phyloP scores from a whole-genome alignment of 2,113 vertebrate species.

The Mungos mungo region DNA sequence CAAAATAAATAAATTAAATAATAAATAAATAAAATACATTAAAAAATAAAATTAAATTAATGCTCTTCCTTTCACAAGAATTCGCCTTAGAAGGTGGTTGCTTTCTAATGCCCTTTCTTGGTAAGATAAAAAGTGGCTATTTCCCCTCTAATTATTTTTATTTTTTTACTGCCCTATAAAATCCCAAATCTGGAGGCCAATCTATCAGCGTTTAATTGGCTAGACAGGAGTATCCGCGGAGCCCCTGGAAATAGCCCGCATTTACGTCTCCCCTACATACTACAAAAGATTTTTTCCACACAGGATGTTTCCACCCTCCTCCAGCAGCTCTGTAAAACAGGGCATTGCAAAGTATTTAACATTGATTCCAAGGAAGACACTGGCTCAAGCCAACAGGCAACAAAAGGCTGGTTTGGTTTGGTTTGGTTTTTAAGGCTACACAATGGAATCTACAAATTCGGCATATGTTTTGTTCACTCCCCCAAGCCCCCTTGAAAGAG shows the following conservation, averaged over 20 bases:
- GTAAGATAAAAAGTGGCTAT: background rate
- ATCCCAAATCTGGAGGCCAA: background rate
- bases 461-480: background rate
- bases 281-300: background rate
- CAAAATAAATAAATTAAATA: too few species aligned
- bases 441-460: accelerated
- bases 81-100: background rate
- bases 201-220: background rate
- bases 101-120: background rate
- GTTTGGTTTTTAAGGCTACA: background rate
- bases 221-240: background rate
- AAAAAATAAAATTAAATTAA: too few species aligned
- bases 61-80: background rate
- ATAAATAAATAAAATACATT: too few species aligned
- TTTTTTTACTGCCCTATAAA: background rate
- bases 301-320: background rate
- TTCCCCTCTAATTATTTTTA: background rate
- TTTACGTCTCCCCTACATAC: accelerated
- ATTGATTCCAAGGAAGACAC: background rate
- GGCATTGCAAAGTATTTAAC: background rate
- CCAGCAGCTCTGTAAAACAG: background rate
- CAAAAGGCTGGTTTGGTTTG: background rate
- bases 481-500: background rate
- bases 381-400: background rate
- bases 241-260: accelerated